phyloP scores from a whole-genome alignment of 92 coral and sea anemone species.

The Pocillopora meandrina region DNA sequence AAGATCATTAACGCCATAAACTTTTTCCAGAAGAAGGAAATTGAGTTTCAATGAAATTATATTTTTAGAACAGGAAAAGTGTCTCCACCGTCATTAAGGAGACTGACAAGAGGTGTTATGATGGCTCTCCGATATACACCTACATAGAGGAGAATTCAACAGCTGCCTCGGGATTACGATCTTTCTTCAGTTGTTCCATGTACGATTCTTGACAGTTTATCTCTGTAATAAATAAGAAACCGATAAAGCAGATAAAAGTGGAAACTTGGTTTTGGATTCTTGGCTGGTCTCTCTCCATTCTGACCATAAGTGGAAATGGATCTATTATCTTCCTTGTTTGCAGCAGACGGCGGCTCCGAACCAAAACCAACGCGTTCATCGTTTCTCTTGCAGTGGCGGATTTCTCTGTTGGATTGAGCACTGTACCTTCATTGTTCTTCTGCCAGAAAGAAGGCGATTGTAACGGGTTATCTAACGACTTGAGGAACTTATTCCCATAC shows the following conservation, averaged over 20 bases:
- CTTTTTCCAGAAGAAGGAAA: no score
- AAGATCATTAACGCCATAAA: no score
- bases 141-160: no score
- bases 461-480: neutral
- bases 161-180: no score
- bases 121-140: no score
- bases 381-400: conserved; percentile 17
- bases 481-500: neutral
- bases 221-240: no score
- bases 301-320: conserved; percentile 19
- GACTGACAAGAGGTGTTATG: no score
- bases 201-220: no score
- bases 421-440: neutral
- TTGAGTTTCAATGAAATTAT: no score
- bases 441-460: neutral
- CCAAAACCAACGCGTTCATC: conserved; percentile 19
- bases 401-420: neutral
- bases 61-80: no score
- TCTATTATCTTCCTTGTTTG: conserved; percentile 19
- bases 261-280: conserved; percentile 34
- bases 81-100: no score
- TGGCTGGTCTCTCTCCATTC: conserved; percentile 21
- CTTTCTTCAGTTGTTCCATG: no score
- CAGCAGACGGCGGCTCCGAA: conserved; percentile 15
- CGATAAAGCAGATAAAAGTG: neutral